Evolutionary conservation across 2,888 invertebrate species (phyloP), one percentile per base, ranked within the genome.

Genomic region (Drosophila subsilvestris): DNA sequence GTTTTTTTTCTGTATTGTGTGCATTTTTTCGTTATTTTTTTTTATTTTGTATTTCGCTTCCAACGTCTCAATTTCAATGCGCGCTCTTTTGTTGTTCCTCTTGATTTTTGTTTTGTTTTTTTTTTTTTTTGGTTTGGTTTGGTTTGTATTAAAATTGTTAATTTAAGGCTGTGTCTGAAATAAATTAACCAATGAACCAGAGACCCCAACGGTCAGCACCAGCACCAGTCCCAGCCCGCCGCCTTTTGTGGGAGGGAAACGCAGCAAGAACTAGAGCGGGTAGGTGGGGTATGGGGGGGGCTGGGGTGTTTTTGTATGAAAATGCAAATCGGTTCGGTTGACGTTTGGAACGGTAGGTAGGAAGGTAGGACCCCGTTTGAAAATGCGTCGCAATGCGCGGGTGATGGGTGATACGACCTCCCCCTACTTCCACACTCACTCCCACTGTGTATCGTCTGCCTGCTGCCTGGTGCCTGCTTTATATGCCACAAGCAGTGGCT

Each of bases 21-120:
- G 68, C 65, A 76, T 75, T 82, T 71, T 54, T 32, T 27, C 8
- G 27, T 72, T 37, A 18, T 53, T 62, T n/a, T 42, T 78, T 63
- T 75, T 54, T 68, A 67, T 79, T 77, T 81, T 60, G 51, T 75
- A 68, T 80, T 74, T 66, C 63, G 63, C 70, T 27, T 17, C 42
- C 70, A 63, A 86, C 82, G 84, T 84, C 84, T 84, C 87, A 86
- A 86, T 84, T 87, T 84, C 84, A 85, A 79, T 78, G 81, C 73
- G 71, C 73, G 70, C 78, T 63, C 56, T 73, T 76, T 86, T 82
- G 79, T 84, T 77, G 74, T 72, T 80, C 49, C 61, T 67, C 47
- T 53, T 54, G 12, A 12, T 32, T 14, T 32, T 32, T 32, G 3
- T 32, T 12, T 32, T 12, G 0, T 10, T 67, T 75, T 47, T 63